Conservation (phyloP, 2,113 vertebrate species). For the Eubucco bourcierii region DNA sequence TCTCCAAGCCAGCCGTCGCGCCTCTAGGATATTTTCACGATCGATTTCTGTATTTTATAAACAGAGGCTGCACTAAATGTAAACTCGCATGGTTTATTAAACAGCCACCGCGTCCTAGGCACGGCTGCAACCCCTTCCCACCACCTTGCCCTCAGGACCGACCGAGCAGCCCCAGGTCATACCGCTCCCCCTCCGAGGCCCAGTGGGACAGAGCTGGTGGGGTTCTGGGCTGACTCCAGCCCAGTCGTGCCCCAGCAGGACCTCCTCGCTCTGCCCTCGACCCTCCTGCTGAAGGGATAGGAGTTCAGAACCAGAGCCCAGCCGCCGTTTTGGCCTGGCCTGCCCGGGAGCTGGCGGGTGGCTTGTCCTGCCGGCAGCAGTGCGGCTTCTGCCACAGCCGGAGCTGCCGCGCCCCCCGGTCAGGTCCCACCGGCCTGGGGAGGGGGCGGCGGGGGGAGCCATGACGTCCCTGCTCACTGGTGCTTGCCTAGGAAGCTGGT, state of each 20-base stretch:
- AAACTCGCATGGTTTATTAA: neutral
- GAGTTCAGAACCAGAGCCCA: neutral
- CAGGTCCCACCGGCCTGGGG: too few relatives aligned
- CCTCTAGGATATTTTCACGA: neutral
- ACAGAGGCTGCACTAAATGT: neutral
- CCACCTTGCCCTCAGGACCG: neutral
- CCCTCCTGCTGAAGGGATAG: neutral
- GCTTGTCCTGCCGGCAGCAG: neutral
- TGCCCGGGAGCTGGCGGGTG: neutral
- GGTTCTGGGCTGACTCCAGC: neutral
- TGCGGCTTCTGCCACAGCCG: neutral
- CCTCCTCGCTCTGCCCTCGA: too few relatives aligned
- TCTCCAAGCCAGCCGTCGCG: neutral
- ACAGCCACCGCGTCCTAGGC: neutral
- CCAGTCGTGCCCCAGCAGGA: too few relatives aligned
- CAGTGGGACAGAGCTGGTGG: neutral
- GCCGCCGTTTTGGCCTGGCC: neutral
- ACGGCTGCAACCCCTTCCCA: neutral
- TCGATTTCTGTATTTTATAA: constrained; percentile 37
- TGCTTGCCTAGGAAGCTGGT: neutral
- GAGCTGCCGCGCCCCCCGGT: neutral
- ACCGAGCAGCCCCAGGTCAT: neutral
- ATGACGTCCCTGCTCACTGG: neutral
- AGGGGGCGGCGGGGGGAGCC: neutral
- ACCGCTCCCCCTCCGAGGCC: neutral